Evolutionary conservation across 1,140 invertebrate species (phyloP).

Genomic region (Leptonema lineaticorne): DNA sequence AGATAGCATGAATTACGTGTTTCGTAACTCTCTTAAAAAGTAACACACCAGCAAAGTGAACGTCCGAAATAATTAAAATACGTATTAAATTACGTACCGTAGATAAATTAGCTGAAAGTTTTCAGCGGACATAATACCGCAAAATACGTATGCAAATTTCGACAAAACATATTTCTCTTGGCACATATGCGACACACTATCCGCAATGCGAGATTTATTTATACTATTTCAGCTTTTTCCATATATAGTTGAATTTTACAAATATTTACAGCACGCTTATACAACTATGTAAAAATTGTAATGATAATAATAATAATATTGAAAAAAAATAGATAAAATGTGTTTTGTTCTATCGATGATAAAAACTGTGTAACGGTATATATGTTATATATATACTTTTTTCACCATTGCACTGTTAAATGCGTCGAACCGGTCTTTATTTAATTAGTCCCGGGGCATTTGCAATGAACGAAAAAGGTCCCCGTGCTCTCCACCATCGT

Average conservation of each 20-base stretch:
- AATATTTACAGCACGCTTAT: constrained; percentile 1
- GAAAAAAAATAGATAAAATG: background rate
- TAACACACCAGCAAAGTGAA: too few species aligned
- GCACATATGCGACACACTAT: background rate
- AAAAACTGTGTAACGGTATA: too few species aligned
- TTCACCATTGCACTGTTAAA: too few species aligned
- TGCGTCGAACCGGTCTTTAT: constrained; percentile 28
- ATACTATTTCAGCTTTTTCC: background rate
- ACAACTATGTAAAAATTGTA: constrained; percentile 10
- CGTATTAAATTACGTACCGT: too few species aligned
- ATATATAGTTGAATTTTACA: background rate
- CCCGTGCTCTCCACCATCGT: background rate
- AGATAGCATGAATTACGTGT: too few species aligned
- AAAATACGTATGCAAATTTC: background rate
- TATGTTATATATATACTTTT: too few species aligned
- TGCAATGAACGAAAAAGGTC: constrained; percentile 12
- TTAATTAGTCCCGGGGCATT: constrained; percentile 30
- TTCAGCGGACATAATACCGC: background rate
- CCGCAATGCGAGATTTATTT: background rate
- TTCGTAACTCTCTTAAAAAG: too few species aligned
- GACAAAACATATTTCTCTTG: background rate
- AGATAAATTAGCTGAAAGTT: too few species aligned
- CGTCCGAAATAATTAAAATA: too few species aligned
- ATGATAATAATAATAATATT: too few species aligned
- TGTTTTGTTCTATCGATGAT: background rate